Base-by-base conservation (phyloP, 2,113 vertebrate genomes). In the Neotoma lepida region DNA sequence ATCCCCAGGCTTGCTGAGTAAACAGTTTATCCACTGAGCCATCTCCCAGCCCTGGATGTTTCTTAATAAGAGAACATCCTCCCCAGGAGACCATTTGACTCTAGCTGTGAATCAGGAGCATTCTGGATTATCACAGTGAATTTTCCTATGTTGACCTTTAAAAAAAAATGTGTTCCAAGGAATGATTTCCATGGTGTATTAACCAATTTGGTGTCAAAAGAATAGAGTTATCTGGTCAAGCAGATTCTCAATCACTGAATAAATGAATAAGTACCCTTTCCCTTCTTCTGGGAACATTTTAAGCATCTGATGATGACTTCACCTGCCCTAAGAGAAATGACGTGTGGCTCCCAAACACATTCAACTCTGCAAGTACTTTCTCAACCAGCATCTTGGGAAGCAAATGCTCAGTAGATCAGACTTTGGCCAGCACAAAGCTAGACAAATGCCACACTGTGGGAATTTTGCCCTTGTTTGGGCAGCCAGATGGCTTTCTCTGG, bases 141-240 rank as follows among this genome's bases (percentile, higher is more conserved):
- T 88, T 94, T 96, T 46, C 39, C 63, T 58, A 85, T 7, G 22
- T 41, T 91, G n/a, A 89, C 49, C 22, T 96, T 88, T 89, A 28
- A 56, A 91, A 89, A 78, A 26, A 84, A 86, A 13, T 78, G 6
- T 64, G 4, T 78, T 76, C 15, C 61, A 81, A 86, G 44, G 30
- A 54, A n/a, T 30, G 28, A 41, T 90, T 94, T 56, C 30, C 30
- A 82, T 35, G 54, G 6, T 35, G 44, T 39, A 51, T 46, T 86
- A 66, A 91, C 18, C 74, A 44, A 13, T n/a, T 77, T 95, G 74
- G 61, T 78, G 73, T 39, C 39, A 82, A 92, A 82, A 95, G 24
- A 68, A 24, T 4, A 24, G 49, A 85, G 8, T 89, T 93, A 54
- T 70, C 6, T 73, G 30, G 44, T 86, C 33, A 82, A 89, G 39